Evolutionary conservation across 2,113 vertebrate genomes (phyloP), one percentile per base, ranked within the genome.

Genomic region (Dicerorhinus sumatrensis): DNA sequence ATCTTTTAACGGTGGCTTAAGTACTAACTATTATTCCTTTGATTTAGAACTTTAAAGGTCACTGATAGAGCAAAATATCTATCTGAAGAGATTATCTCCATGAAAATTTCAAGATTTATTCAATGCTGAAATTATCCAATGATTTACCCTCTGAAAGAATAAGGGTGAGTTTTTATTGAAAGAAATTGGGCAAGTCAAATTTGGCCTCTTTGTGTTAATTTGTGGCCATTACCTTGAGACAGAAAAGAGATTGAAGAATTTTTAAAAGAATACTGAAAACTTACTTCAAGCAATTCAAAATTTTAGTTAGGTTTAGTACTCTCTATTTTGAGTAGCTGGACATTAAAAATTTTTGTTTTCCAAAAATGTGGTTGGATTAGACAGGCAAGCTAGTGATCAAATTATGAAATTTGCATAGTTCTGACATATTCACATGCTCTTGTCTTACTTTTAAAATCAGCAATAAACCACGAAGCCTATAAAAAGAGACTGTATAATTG

Each of bases 401-500:
- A n/a, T 77, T 91, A 73, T 56, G 14, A 85, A 89, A 96, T 51
- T 0, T 96, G 18, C 16, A 25, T 91, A 75, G 76, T 91, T 88
- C 42, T 98, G 79, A 82, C 51, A 93, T 87, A 29, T 94, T 96
- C 86, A 33, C 75, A 46, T 31, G 31, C 31, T 89, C 25, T 75
- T 97, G 51, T 65, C 46, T 39, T 87, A 62, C 16, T 88, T 96
- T 82, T 86, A 89, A 90, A 77, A 70, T 85, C 23, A 42, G 6
- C 94, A 85, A 36, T 94, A 98, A 94, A 98, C 54, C 46, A 75
- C 8, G 69, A 77, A 65, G 5, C 21, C 12, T 95, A 27, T 72
- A 92, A 72, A 97, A 98, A 85, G 11, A 92, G 12, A 5, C 77
- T 31, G 4, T 65, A 25, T 70, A 97, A 82, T 89, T 96, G 23